Conservation (phyloP, 1,140 invertebrate genomes). For the Sinonovacula constricta region DNA sequence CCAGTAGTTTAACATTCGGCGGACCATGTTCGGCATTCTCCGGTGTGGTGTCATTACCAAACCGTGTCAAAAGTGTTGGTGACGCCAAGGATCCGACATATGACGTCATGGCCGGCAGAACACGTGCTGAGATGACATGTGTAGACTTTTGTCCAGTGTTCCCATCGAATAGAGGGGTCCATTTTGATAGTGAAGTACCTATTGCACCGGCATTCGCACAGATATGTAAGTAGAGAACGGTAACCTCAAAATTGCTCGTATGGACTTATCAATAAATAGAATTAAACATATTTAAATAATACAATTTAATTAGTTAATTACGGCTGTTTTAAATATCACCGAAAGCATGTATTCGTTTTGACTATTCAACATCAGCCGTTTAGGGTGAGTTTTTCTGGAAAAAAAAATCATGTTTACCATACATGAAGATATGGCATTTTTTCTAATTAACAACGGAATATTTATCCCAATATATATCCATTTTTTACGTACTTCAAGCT, state of each 20-base stretch:
- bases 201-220: slow-evolving; percentile 55
- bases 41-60: slow-evolving; percentile 15
- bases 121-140: neutral
- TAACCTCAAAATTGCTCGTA: too few species aligned
- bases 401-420: too few species aligned
- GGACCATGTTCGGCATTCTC: slow-evolving; percentile 51
- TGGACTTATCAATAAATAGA: too few species aligned
- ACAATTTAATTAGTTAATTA: neutral
- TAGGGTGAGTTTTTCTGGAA: neutral
- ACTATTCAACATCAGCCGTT: neutral
- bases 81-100: slow-evolving; percentile 1
- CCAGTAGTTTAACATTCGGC: slow-evolving; percentile 1
- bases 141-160: neutral
- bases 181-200: slow-evolving; percentile 13
- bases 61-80: neutral
- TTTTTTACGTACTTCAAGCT: too few species aligned
- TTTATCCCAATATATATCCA: too few species aligned
- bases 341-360: neutral
- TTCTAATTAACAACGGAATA: too few species aligned
- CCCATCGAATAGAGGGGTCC: neutral
- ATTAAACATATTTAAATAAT: too few species aligned
- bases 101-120: neutral
- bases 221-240: slow-evolving; percentile 53
- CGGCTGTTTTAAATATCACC: neutral
- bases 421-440: too few species aligned